Evolutionary conservation across 2,113 vertebrate species (phyloP), one percentile per base, ranked within the genome.

Genomic region (Oryctolagus cuniculus): DNA sequence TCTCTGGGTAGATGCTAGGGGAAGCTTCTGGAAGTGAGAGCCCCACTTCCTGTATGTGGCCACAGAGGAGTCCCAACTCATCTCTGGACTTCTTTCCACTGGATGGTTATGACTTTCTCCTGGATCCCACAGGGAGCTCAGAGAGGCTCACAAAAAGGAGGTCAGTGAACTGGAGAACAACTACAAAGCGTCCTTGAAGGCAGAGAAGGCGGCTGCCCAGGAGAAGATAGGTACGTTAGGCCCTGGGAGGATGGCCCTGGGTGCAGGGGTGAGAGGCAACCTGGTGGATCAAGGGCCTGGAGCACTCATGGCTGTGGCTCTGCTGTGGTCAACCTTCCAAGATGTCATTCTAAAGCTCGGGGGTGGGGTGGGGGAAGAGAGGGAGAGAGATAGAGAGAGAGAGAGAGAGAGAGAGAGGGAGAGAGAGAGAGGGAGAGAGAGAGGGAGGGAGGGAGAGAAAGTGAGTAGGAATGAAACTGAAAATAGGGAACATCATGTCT

Each of bases 191-290:
- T 53, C 88, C 15, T 66, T 98, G 94, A 94, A 94, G 66, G 44
- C 66, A 1, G 97, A 98, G 95, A 97, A 94, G 63, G 29, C 91
- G 27, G 70, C 96, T 22, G 93, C 97, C 17, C 96, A 98, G 63
- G 84, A 94, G 78, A 98, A 97, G 61, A 73, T 97, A 91, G 97
- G 97, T 98, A 98, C 25, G 12, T 12, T 8, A 74, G 83, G 44
- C n/a, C 36, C 58, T 5, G 67, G 74, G 66, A 72, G 16, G n/a
- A 63, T 44, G 79, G 58, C 25, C 0, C 11, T 63, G 79, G 49
- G 63, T 25, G 61, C 31, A 22, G 27, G 67, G 15, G 16, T 0
- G 0, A 61, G 31, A 49, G 55, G 11, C 66, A 29, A 38, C 38
- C 79, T 0, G 8, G 16, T 2, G 2, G 82, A 21, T 25, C 21